Conservation (phyloP, 2,797 vertebrate genomes). For the Anguilla obscura region DNA sequence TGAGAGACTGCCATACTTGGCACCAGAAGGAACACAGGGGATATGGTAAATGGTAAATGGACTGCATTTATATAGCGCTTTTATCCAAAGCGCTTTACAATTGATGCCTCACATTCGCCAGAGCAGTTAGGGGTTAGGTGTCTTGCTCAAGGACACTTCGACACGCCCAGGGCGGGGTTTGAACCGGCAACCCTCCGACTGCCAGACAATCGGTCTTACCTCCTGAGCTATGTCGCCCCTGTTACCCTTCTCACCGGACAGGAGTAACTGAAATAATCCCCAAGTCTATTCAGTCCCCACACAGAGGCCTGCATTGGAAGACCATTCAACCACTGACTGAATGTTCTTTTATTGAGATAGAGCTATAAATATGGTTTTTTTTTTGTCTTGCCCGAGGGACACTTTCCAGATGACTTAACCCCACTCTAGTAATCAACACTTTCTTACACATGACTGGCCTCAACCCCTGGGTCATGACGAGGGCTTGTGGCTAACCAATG, state of each 20-base stretch:
- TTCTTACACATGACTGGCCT: neutral
- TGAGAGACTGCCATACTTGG: neutral
- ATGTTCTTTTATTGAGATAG: slow-evolving; percentile 1
- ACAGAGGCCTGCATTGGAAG: neutral
- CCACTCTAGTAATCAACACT: neutral
- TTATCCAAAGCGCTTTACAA: too few species aligned
- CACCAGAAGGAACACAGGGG: neutral
- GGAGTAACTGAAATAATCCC: neutral
- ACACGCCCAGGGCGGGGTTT: too few species aligned
- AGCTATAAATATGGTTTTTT: neutral
- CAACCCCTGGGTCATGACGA: neutral
- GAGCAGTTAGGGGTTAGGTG: too few species aligned
- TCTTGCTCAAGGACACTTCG: too few species aligned
- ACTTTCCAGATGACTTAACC: slow-evolving; percentile 16
- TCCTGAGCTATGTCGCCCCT: too few species aligned
- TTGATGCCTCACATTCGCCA: too few species aligned
- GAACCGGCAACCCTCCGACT: too few species aligned
- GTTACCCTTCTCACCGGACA: neutral
- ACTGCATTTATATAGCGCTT: too few species aligned
- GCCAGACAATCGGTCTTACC: too few species aligned
- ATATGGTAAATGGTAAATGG: too few species aligned
- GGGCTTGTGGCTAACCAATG: neutral
- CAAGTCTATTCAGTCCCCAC: neutral
- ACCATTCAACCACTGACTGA: neutral
- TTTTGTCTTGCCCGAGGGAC: neutral